These are phyloP conservation scores for Paragorgia papillata DNA, from an alignment of 92 coral and sea anemone species.

Conservation along the genomic window DNA sequence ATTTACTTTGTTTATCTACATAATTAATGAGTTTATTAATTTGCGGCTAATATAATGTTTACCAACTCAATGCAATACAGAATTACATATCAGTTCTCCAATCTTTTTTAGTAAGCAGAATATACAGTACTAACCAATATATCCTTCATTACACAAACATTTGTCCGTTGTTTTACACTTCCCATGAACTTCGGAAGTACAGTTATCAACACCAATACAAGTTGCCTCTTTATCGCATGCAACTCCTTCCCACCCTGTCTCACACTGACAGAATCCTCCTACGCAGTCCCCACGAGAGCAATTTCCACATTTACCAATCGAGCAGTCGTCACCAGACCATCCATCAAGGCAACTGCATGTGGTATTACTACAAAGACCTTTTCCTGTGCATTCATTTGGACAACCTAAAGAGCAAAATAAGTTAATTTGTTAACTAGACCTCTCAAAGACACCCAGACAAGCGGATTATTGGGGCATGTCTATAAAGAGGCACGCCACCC, in stretches of 20 bases:
- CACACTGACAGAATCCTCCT: constrained; percentile 69
- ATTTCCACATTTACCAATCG: constrained; percentile 55
- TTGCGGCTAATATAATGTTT: no score
- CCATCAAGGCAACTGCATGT: constrained; percentile 68
- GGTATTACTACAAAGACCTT: constrained; percentile 64
- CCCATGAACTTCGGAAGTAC: constrained; percentile 61
- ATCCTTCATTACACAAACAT: constrained; percentile 63
- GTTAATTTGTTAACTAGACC: no score
- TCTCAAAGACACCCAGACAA: no score
- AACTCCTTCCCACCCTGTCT: constrained; percentile 67
- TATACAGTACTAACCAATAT: constrained; percentile 53
- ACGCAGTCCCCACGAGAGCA: constrained; percentile 67
- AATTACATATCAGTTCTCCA: no score
- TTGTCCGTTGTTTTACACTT: constrained; percentile 56
- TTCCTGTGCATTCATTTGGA: constrained; percentile 64
- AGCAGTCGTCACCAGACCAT: constrained; percentile 65
- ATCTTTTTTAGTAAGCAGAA: no score
- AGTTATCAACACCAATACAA: constrained; percentile 60
- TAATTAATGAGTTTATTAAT: no score
- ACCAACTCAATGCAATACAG: no score
- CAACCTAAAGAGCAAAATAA: constrained; percentile 40
- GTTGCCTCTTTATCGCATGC: constrained; percentile 55
- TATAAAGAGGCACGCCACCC: no score
- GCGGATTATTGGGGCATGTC: no score
- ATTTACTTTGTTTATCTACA: no score